Evolutionary conservation across 2,797 vertebrate genomes (phyloP).

Genomic region (Eremophila alpestris): DNA sequence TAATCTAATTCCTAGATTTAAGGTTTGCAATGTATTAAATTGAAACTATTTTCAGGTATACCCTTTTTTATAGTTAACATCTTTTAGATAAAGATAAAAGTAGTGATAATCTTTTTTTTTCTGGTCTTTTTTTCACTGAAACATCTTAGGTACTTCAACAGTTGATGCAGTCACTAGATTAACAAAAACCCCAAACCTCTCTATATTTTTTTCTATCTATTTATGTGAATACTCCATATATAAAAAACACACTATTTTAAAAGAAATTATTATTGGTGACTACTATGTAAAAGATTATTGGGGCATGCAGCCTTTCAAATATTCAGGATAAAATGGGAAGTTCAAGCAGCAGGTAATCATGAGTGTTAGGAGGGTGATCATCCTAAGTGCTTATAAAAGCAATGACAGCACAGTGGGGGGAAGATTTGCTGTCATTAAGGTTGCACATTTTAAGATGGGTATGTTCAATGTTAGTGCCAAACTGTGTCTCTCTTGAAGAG

Average conservation of each 20-base stretch:
- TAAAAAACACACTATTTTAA: neutral
- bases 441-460: neutral
- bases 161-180: neutral
- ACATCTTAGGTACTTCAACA: neutral
- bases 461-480: neutral
- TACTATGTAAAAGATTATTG: neutral
- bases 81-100: neutral
- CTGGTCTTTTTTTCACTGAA: neutral
- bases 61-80: neutral
- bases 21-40: neutral
- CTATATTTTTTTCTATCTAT: neutral
- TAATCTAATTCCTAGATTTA: neutral
- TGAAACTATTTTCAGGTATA: neutral
- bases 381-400: neutral
- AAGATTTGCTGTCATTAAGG: neutral
- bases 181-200: neutral
- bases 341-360: neutral
- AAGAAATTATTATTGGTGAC: neutral
- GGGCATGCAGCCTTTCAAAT: neutral
- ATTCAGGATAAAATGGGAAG: neutral
- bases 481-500: neutral
- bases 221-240: neutral
- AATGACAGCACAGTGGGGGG: neutral
- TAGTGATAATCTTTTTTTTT: neutral
- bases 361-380: fast-evolving